These are phyloP conservation scores for Galago senegalensis DNA, from an alignment of 2,797 vertebrate species.

Conservation along the genomic window DNA sequence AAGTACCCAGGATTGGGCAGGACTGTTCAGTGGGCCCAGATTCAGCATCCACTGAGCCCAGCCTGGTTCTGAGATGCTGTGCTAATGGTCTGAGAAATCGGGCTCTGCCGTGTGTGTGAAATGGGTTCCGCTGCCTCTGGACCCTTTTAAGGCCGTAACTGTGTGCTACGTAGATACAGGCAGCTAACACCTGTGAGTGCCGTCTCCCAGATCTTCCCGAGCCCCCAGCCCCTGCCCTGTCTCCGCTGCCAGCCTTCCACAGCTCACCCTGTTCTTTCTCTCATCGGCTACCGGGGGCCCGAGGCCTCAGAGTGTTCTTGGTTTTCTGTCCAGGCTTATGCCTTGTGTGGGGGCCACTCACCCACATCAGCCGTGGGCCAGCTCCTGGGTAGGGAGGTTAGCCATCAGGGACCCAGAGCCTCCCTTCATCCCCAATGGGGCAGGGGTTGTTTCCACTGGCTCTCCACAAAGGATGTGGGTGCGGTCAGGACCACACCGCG, in stretches of 20 bases:
- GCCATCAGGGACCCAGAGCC: not conserved
- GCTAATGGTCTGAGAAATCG: not conserved
- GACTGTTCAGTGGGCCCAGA: accelerated
- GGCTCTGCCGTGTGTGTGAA: not conserved
- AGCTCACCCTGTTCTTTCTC: not conserved
- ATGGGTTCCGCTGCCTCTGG: not conserved
- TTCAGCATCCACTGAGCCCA: accelerated
- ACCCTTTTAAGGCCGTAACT: not conserved
- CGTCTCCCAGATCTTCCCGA: not conserved
- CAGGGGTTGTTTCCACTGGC: not conserved
- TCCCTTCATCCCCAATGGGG: not conserved
- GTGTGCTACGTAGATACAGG: not conserved
- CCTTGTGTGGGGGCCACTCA: too few species aligned
- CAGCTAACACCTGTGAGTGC: too few species aligned
- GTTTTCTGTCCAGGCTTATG: not conserved
- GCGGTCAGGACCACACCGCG: not conserved
- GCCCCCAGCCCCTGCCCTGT: accelerated
- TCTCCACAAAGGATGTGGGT: not conserved
- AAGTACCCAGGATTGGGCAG: accelerated
- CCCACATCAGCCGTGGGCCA: not conserved
- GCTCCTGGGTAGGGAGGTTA: not conserved
- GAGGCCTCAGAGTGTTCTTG: not conserved
- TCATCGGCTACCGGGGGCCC: accelerated
- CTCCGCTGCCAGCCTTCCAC: accelerated
- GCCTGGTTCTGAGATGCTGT: not conserved